Percentiles rank a stretch among this genome's conserved stretches.
phyloP scores from a whole-genome alignment of 2,888 invertebrate genomes.

The Lypha dubia region DNA sequence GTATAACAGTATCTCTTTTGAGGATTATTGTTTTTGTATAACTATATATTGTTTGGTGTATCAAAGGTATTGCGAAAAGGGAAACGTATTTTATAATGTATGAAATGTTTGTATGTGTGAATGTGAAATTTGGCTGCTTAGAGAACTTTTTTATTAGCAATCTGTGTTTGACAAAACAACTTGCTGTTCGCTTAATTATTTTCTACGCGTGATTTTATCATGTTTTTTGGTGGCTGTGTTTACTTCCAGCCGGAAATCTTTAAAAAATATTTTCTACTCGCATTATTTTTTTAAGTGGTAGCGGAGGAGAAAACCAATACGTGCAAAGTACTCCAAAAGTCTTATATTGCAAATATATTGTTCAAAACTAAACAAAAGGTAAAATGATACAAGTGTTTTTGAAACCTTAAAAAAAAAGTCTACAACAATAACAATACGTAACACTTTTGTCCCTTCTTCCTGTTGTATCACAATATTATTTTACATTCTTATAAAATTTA shows the following conservation, averaged over 20 bases:
- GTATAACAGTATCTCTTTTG: no score
- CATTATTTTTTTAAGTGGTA: not conserved
- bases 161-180: not conserved
- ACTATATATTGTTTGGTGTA: no score
- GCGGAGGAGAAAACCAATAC: constrained; percentile 1
- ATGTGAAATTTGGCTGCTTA: no score
- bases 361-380: constrained; percentile 18
- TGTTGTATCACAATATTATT: constrained; percentile 1
- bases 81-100: no score
- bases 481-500: not conserved
- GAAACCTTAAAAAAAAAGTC: constrained; percentile 4
- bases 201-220: not conserved
- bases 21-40: no score
- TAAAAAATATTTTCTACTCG: not conserved
- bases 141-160: no score
- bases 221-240: no score
- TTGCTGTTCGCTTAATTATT: not conserved
- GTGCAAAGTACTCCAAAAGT: constrained; percentile 46
- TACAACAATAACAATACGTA: constrained; percentile 20
- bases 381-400: constrained; percentile 31
- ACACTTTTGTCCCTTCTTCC: constrained; percentile 17
- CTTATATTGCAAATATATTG: constrained; percentile 18
- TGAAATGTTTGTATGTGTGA: no score
- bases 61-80: no score
- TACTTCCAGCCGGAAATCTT: constrained; percentile 16